Conservation (phyloP, 2,113 vertebrate species). For the Hippocampus comes region DNA sequence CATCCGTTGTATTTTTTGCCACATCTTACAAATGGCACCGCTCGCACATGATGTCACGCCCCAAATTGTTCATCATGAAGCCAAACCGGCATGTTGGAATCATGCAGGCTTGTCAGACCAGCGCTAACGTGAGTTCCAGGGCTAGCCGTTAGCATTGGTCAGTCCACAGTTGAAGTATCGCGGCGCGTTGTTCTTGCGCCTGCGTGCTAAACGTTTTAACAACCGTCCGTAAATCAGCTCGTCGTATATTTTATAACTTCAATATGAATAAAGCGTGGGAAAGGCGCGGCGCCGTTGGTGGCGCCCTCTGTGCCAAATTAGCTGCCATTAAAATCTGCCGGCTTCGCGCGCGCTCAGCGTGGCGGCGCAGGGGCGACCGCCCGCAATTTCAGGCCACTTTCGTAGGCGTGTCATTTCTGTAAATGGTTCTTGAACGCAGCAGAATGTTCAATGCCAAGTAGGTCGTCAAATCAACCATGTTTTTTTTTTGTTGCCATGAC, state of each 20-base stretch:
- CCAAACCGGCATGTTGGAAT: background rate
- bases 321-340: slow-evolving; percentile 45
- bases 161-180: background rate
- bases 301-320: slow-evolving; percentile 56
- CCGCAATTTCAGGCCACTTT: slow-evolving; percentile 69
- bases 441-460: slow-evolving; percentile 57
- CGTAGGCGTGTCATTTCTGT: slow-evolving; percentile 68
- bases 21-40: background rate
- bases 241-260: background rate
- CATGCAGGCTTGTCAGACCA: background rate
- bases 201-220: background rate
- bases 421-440: slow-evolving; percentile 72
- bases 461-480: too few species aligned
- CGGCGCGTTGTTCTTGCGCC: background rate
- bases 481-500: too few species aligned
- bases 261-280: slow-evolving; percentile 26
- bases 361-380: slow-evolving; percentile 53
- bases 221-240: background rate
- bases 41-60: background rate
- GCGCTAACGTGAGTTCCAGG: background rate
- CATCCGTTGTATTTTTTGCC: background rate
- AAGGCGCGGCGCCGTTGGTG: slow-evolving; percentile 42
- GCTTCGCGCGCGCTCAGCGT: slow-evolving; percentile 53
- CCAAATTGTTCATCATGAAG: background rate
- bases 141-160: background rate